Percentiles rank a stretch among this genome's conserved stretches.
phyloP scores from a whole-genome alignment of 1,140 invertebrate species.

The Batillaria attramentaria region DNA sequence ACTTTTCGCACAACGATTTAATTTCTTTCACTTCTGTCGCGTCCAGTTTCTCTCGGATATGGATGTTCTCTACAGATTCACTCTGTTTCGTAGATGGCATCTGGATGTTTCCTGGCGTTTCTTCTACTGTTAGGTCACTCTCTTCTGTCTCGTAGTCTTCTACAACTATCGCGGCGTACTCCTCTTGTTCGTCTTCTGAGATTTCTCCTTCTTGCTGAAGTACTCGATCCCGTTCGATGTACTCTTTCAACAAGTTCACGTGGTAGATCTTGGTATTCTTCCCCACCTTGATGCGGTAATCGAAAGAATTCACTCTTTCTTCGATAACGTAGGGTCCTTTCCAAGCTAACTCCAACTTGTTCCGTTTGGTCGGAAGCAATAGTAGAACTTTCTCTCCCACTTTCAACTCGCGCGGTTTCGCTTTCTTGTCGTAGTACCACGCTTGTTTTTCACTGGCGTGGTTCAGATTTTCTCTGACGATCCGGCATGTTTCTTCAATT shows the following conservation, averaged over 20 bases:
- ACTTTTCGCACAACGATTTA: too few species aligned
- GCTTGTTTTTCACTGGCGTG: background rate
- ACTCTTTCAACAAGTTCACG: background rate
- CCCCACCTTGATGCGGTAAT: background rate
- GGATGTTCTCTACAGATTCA: too few species aligned
- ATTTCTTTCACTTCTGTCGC: too few species aligned
- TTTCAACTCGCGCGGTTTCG: conserved; percentile 24
- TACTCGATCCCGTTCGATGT: too few species aligned
- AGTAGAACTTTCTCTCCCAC: conserved; percentile 39
- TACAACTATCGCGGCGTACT: background rate
- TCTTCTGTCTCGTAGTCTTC: background rate
- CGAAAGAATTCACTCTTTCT: background rate
- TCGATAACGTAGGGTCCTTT: conserved; percentile 33
- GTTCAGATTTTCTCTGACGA: conserved; percentile 28
- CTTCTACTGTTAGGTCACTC: background rate
- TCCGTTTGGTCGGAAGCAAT: conserved; percentile 35
- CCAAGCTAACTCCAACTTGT: too few species aligned
- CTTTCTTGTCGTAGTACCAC: conserved; percentile 28
- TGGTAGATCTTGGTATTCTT: background rate
- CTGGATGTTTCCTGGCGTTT: too few species aligned
- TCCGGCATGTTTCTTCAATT: conserved; percentile 22
- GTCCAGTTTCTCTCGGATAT: too few species aligned
- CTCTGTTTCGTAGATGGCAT: too few species aligned
- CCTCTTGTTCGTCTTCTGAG: background rate
- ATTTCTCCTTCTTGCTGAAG: background rate